phyloP scores from a whole-genome alignment of 2,888 invertebrate species.

The Pyrochroa serraticornis region DNA sequence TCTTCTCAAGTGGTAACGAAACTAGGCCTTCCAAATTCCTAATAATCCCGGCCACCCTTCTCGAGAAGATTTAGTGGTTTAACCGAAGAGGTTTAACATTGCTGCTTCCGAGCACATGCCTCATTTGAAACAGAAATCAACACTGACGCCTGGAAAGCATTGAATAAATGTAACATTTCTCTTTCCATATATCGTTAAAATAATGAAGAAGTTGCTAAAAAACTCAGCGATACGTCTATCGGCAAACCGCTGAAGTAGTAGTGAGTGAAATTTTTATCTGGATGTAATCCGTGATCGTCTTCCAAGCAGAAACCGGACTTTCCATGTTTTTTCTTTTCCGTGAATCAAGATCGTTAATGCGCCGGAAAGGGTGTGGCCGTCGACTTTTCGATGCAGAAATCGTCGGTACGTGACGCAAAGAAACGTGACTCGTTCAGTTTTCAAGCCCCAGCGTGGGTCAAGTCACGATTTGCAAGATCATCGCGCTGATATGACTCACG shows the following conservation, averaged over 20 bases:
- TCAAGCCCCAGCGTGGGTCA: constrained; percentile 6
- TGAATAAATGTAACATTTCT: no score
- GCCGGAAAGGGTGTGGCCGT: constrained; percentile 14
- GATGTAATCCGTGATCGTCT: not conserved
- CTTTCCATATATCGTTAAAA: not conserved
- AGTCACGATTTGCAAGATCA: constrained; percentile 28
- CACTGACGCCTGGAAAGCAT: no score
- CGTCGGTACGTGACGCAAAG: constrained; percentile 7
- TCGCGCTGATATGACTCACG: constrained; percentile 25
- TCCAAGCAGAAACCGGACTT: not conserved
- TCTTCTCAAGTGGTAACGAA: no score
- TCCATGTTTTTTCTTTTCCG: not conserved
- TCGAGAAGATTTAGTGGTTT: no score
- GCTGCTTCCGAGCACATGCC: no score
- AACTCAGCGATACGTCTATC: no score
- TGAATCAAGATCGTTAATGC: not conserved
- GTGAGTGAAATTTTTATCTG: not conserved
- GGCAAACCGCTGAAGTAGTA: no score
- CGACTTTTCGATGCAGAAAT: constrained; percentile 10
- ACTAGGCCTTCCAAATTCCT: no score
- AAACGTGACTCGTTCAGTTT: constrained; percentile 9
- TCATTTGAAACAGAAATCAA: no score
- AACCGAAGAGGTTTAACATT: no score
- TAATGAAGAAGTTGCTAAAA: not conserved
- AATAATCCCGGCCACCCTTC: no score